These are phyloP conservation scores for Metallyticus violacea DNA, from an alignment of 2,888 invertebrate genomes.

Conservation along the genomic window DNA sequence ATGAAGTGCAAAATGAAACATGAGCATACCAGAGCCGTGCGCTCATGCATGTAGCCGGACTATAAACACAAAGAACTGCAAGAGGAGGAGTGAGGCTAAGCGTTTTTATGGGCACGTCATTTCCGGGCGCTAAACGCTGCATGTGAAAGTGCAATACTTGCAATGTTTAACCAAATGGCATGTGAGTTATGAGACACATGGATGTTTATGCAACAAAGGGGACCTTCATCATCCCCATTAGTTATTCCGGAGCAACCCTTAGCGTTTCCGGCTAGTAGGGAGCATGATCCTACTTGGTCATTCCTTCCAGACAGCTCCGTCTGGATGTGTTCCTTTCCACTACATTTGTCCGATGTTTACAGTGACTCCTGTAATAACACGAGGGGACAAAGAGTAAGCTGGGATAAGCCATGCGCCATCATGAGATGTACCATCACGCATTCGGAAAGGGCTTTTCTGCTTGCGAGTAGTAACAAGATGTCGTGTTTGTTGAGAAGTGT, in stretches of 20 bases:
- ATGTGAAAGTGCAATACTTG: background rate
- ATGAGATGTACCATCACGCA: background rate
- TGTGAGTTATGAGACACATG: background rate
- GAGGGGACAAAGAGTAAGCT: background rate
- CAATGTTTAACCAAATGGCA: background rate
- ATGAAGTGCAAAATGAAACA: too few species aligned
- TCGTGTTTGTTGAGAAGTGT: too few species aligned
- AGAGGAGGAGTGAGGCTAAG: too few species aligned
- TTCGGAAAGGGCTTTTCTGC: background rate
- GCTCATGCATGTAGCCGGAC: too few species aligned
- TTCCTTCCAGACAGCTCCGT: background rate
- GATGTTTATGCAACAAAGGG: too few species aligned
- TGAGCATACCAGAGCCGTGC: too few species aligned
- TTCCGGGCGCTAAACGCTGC: background rate
- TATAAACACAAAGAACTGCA: background rate
- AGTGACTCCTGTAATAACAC: too few species aligned
- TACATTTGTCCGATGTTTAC: background rate
- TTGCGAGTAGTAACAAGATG: background rate
- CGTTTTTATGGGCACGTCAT: background rate
- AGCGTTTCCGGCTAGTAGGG: too few species aligned
- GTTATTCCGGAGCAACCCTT: background rate
- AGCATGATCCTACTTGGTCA: background rate
- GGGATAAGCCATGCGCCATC: background rate
- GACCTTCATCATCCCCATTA: background rate
- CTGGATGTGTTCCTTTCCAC: background rate